Conservation (phyloP, 2,888 invertebrate genomes). For the Acronicta aceris region DNA sequence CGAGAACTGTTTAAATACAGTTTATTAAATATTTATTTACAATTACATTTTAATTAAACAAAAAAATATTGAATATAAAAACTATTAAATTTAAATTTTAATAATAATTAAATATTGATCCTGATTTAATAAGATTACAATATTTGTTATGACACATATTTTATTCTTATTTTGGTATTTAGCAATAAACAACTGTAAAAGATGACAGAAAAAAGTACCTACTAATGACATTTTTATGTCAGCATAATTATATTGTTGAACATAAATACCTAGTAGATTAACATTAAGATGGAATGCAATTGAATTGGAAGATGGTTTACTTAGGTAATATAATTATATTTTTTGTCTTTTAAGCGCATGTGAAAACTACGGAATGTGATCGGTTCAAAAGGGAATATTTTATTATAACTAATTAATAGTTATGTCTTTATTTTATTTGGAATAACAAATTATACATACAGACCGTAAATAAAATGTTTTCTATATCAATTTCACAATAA, state of each 20-base stretch:
- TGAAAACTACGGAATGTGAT: conserved; percentile 34
- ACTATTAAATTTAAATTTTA: neutral
- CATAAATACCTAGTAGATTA: too few relatives aligned
- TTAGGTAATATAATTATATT: conserved; percentile 1
- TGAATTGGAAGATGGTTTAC: neutral
- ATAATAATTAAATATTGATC: neutral
- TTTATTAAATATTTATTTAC: conserved; percentile 49
- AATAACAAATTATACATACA: conserved; percentile 69
- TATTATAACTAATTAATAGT: conserved; percentile 5
- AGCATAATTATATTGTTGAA: too few relatives aligned
- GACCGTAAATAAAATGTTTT: too few relatives aligned
- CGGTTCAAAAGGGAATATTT: conserved; percentile 9
- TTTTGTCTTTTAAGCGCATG: conserved; percentile 18
- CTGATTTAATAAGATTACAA: neutral
- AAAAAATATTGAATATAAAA: neutral
- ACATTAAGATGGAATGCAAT: conserved; percentile 12
- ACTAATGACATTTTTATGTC: too few relatives aligned
- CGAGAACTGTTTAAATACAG: conserved; percentile 54
- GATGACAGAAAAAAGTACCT: too few relatives aligned
- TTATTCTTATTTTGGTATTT: too few relatives aligned
- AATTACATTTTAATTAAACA: conserved; percentile 21
- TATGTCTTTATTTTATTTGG: conserved; percentile 59
- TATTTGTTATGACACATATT: too few relatives aligned
- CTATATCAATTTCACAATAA: too few relatives aligned
- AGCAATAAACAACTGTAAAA: too few relatives aligned